Evolutionary conservation across 2,113 vertebrate genomes (phyloP).

Genomic region (Podilymbus podiceps): DNA sequence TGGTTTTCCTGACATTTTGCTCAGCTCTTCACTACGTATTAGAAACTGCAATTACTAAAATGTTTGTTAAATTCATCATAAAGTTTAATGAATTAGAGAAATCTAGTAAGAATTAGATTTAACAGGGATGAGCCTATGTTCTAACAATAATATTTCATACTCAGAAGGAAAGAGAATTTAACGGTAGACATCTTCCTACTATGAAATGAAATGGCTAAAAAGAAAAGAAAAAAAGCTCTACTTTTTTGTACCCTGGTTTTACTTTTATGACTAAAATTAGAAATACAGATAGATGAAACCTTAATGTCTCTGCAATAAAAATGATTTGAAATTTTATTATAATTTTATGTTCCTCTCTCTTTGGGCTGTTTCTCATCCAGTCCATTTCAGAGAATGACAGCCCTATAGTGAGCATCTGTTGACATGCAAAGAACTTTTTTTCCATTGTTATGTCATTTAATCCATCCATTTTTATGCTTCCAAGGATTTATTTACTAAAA

Average conservation of each 20-base stretch:
- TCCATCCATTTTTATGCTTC: not conserved
- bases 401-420: not conserved
- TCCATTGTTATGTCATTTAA: not conserved
- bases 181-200: not conserved
- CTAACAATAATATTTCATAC: not conserved
- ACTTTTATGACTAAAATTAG: not conserved
- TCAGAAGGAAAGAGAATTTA: not conserved
- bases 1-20: not conserved
- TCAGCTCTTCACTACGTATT: not conserved
- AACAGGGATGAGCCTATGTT: not conserved
- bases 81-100: constrained; percentile 46
- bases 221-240: not conserved
- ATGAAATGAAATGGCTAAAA: not conserved
- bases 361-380: not conserved
- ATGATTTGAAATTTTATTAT: not conserved
- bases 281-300: not conserved
- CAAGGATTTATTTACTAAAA: not conserved
- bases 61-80: constrained; percentile 45
- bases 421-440: not conserved
- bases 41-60: constrained; percentile 35
- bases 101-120: not conserved
- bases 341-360: not conserved
- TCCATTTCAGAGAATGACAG: not conserved
- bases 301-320: not conserved
- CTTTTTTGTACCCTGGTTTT: not conserved